Conservation (phyloP, 2,888 invertebrate species). For the Sarcophaga variegata region DNA sequence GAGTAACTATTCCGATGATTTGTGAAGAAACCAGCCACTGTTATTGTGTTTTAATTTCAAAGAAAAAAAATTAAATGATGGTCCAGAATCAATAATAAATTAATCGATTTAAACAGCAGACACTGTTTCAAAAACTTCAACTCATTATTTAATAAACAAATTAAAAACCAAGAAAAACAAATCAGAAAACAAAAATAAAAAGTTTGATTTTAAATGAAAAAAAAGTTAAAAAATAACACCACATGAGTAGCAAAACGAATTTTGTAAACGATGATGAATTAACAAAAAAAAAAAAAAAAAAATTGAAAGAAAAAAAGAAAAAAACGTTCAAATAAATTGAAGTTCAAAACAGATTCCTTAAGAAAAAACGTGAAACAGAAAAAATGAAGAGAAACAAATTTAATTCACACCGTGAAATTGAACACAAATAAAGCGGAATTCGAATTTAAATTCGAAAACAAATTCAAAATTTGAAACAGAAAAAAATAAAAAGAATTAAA, state of each 20-base stretch:
- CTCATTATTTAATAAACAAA: neutral
- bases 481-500: slow-evolving; percentile 5
- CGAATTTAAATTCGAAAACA: neutral
- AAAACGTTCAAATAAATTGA: slow-evolving; percentile 21
- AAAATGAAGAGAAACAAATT: slow-evolving; percentile 61
- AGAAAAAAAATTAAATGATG: no score
- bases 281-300: slow-evolving; percentile 19
- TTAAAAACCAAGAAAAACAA: neutral
- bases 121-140: neutral
- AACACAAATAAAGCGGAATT: slow-evolving; percentile 71
- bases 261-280: slow-evolving; percentile 69
- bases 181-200: slow-evolving; percentile 8
- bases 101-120: no score
- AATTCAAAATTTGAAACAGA: slow-evolving; percentile 6
- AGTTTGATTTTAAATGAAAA: slow-evolving; percentile 12
- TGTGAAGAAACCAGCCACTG: no score
- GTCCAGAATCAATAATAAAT: no score
- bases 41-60: no score
- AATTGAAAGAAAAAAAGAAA: slow-evolving; percentile 3
- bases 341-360: slow-evolving; percentile 12
- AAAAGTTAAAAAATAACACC: slow-evolving; percentile 55
- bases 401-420: slow-evolving; percentile 73
- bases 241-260: slow-evolving; percentile 74
- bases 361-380: slow-evolving; percentile 31
- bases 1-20: no score